Percentiles rank a stretch among this genome's conserved stretches.
Conservation (phyloP, 35 echinoderm and acorn worm genomes). For the Diadema setosum region DNA sequence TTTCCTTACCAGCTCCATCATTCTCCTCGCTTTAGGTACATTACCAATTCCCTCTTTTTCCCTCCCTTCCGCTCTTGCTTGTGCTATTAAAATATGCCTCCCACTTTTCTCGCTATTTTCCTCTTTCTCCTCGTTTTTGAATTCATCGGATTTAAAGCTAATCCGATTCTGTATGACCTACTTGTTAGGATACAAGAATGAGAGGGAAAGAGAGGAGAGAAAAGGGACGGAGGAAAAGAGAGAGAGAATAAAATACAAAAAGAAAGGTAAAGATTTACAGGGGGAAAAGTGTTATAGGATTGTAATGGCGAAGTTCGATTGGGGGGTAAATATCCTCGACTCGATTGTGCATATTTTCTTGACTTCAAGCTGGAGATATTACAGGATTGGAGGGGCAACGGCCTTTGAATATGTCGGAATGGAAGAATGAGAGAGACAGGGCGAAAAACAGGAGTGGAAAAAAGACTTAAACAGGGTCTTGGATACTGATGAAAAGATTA, state of each 20-base stretch:
- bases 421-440: neutral
- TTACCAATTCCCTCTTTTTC: neutral
- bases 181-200: neutral
- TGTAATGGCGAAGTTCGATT: too few relatives aligned
- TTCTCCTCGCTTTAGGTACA: neutral
- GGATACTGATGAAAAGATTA: too few relatives aligned
- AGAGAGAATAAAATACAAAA: neutral
- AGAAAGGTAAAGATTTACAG: neutral
- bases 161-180: slow-evolving; percentile 25
- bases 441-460: neutral
- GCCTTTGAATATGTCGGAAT: neutral
- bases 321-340: too few relatives aligned
- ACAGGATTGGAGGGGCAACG: neutral
- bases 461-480: too few relatives aligned
- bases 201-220: neutral
- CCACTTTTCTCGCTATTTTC: neutral
- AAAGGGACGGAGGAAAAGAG: neutral
- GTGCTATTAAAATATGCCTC: neutral
- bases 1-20: neutral
- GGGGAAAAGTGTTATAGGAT: too few relatives aligned
- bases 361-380: too few relatives aligned
- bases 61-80: neutral
- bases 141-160: slow-evolving; percentile 16
- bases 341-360: too few relatives aligned
- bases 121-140: neutral